Base-by-base conservation (phyloP, 2,113 vertebrate genomes). In the Suncus etruscus region DNA sequence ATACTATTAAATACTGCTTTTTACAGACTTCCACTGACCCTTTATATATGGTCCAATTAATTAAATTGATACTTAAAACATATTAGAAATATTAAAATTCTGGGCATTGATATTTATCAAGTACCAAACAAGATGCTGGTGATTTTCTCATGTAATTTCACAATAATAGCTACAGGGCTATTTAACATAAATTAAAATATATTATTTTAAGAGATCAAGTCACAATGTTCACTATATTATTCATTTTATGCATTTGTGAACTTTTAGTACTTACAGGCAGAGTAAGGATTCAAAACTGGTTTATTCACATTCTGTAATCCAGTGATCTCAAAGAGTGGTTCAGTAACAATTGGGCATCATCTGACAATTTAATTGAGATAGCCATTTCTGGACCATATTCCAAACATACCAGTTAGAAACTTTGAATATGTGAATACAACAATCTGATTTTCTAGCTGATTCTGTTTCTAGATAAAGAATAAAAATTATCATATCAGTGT, bases 11-110 rank as follows among this genome's bases (percentile, higher is more conserved):
- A 7, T 77, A 24, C n/a, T 83, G 8, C 9, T 65, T 58, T 65
- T 61, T 45, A 65, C 73, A 70, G 15, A 86, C 89, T 76, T 76
- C 48, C 10, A 50, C 31, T 84, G 29, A 24, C 2, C 69, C 93
- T 94, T 54, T 25, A 81, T 77, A 87, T 88, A 45, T 77, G 15
- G 8, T 20, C 73, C n/a, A 88, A 88, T 79, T 86, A 91, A 70
- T 86, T 74, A 50, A 63, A 70, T 3, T 29, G 10, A 89, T 68
- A 69, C 20, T 66, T 61, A 74, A 66, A 90, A 27, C 3, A 63
- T 63, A 22, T 54, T 79, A 74, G 29, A 75, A 68, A 15, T 54
- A 14, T 54, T 61, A 83, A 86, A 79, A 66, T 20, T 9, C 2
- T 69, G 0, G 72, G 1, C 68, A 76, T 90, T 93, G 27, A 29